Evolutionary conservation across 2,888 invertebrate genomes (phyloP).

Genomic region (Ophion costatus): DNA sequence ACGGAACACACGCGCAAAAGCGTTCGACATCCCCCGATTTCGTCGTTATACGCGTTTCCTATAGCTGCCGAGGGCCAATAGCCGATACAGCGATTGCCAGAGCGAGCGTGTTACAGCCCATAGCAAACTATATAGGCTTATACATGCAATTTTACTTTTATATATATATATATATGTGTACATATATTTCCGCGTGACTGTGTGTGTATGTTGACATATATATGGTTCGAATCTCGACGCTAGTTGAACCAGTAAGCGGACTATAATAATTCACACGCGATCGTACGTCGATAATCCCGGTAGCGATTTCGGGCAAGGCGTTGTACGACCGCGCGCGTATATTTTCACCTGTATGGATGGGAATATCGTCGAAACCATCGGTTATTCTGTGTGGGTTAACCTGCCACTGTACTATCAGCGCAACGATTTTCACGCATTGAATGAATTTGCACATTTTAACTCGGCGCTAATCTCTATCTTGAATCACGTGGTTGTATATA

Average conservation of each 20-base stretch:
- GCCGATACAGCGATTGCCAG: slow-evolving; percentile 53
- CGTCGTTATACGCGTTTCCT: slow-evolving; percentile 39
- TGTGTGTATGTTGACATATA: neutral
- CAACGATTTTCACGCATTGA: slow-evolving; percentile 52
- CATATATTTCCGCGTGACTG: neutral
- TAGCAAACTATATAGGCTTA: slow-evolving; percentile 27
- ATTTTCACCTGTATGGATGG: slow-evolving; percentile 38
- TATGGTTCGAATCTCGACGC: slow-evolving; percentile 10
- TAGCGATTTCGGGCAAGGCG: slow-evolving; percentile 31
- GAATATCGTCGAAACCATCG: slow-evolving; percentile 62
- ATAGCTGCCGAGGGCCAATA: slow-evolving; percentile 53
- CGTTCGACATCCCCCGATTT: slow-evolving; percentile 43
- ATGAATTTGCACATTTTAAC: slow-evolving; percentile 52
- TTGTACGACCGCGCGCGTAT: slow-evolving; percentile 36
- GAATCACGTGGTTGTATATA: neutral
- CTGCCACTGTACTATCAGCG: slow-evolving; percentile 20
- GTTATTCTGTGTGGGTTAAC: slow-evolving; percentile 33
- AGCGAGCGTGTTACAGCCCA: slow-evolving; percentile 43
- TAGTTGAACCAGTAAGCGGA: slow-evolving; percentile 58
- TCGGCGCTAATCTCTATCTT: slow-evolving; percentile 48
- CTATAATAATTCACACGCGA: slow-evolving; percentile 66
- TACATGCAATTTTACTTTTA: slow-evolving; percentile 10
- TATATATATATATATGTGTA: slow-evolving; percentile 19
- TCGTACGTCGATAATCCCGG: slow-evolving; percentile 63
- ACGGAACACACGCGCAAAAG: slow-evolving; percentile 19